Evolutionary conservation across 2,888 invertebrate genomes (phyloP).

Genomic region (Anodontia alba): DNA sequence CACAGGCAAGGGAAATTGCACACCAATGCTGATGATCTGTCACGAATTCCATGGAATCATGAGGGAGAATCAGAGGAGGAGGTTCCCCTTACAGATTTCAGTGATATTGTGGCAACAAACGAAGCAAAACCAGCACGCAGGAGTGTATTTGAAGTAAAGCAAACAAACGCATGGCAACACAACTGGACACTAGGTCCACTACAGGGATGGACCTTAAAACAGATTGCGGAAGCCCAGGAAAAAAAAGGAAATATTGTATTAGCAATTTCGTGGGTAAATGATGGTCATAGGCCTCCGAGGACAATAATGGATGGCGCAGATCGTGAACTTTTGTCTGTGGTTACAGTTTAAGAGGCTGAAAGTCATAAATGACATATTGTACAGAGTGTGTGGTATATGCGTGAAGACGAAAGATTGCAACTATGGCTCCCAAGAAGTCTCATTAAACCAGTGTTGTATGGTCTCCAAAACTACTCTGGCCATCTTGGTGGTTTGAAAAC

Average conservation of each 20-base stretch:
- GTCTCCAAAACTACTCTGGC: conserved; percentile 10
- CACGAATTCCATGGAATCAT: too few species aligned
- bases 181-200: conserved; percentile 14
- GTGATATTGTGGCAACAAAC: not conserved
- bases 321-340: conserved; percentile 22
- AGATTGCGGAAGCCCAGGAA: conserved; percentile 2
- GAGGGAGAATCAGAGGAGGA: conserved; percentile 11
- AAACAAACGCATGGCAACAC: not conserved
- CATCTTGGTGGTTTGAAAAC: conserved; percentile 13
- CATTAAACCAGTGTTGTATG: not conserved
- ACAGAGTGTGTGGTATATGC: conserved; percentile 15
- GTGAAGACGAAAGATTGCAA: not conserved
- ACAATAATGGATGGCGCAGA: not conserved
- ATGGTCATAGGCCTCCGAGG: not conserved
- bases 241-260: not conserved
- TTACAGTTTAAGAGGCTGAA: conserved; percentile 10
- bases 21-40: too few species aligned
- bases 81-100: not conserved
- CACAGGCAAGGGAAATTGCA: too few species aligned
- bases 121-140: too few species aligned
- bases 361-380: conserved; percentile 4
- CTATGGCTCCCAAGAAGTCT: conserved; percentile 3
- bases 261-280: not conserved
- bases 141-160: too few species aligned
- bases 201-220: not conserved